Conservation (phyloP, 2,888 invertebrate genomes). For the Lasioglossum morio region DNA sequence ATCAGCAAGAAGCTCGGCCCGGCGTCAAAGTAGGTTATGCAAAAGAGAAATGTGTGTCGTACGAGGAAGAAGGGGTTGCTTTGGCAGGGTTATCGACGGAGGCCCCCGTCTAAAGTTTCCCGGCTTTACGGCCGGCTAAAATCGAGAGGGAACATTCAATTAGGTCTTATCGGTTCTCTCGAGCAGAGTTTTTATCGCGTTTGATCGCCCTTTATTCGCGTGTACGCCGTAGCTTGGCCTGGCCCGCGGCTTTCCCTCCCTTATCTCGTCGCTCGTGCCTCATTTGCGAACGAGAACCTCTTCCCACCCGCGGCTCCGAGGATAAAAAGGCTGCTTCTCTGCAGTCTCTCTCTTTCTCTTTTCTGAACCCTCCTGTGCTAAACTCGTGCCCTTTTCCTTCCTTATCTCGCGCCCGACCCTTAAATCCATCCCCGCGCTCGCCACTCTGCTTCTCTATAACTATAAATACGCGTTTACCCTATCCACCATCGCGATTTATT, state of each 20-base stretch:
- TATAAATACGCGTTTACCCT: constrained; percentile 47
- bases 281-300: constrained; percentile 73
- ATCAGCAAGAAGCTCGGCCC: not conserved
- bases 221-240: constrained; percentile 60
- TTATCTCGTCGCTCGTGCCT: constrained; percentile 74
- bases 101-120: constrained; percentile 30
- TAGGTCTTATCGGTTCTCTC: constrained; percentile 72
- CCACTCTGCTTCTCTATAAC: constrained; percentile 7
- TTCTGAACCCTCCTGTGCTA: constrained; percentile 5
- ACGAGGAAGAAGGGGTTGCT: not conserved
- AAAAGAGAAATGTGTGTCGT: constrained; percentile 34
- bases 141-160: constrained; percentile 71
- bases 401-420: constrained; percentile 21
- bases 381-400: constrained; percentile 2
- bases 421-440: not conserved
- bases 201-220: constrained; percentile 74
- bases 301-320: constrained; percentile 36
- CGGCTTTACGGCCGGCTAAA: constrained; percentile 48
- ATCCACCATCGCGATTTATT: constrained; percentile 35
- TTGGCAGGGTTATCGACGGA: constrained; percentile 17
- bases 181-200: constrained; percentile 72
- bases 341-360: constrained; percentile 8
- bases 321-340: constrained; percentile 56
- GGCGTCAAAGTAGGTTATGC: constrained; percentile 14
- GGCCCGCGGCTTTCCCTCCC: constrained; percentile 69